Evolutionary conservation across 2,888 invertebrate species (phyloP).

Genomic region (Linnaemya tessellans): DNA sequence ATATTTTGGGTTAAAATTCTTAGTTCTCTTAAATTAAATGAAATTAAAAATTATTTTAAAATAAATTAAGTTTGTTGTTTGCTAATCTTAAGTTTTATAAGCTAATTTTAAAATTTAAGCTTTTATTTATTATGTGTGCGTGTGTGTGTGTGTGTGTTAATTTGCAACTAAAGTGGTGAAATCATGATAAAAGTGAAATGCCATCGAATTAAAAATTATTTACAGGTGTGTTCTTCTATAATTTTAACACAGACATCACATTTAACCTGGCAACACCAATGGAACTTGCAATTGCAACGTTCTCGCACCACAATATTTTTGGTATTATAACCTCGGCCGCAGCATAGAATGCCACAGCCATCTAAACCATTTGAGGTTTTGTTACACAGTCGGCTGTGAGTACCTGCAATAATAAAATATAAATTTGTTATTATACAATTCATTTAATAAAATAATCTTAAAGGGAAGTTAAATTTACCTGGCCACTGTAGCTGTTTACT

Average conservation of each 20-base stretch:
- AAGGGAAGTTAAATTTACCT: constrained; percentile 81
- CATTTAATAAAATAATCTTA: not conserved
- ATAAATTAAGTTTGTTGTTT: constrained; percentile 64
- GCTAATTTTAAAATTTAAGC: constrained; percentile 62
- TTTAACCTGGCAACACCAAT: constrained; percentile 97
- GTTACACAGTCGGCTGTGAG: constrained; percentile 89
- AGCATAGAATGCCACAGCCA: constrained; percentile 94
- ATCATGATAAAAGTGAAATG: constrained; percentile 31
- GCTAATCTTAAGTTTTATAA: constrained; percentile 56
- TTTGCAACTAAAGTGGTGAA: constrained; percentile 42
- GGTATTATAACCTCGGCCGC: constrained; percentile 96
- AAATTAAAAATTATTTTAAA: constrained; percentile 32
- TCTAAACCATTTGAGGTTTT: constrained; percentile 90
- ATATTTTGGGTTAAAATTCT: constrained; percentile 26
- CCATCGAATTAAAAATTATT: constrained; percentile 84
- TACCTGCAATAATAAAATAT: constrained; percentile 84
- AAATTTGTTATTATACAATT: not conserved
- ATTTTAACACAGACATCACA: constrained; percentile 93
- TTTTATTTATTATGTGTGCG: constrained; percentile 43
- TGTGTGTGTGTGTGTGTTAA: too few relatives aligned
- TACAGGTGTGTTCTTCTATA: constrained; percentile 93
- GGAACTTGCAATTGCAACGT: constrained; percentile 96
- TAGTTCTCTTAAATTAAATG: not conserved
- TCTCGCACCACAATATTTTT: constrained; percentile 90
- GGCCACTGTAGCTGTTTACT: constrained; percentile 89